Base-by-base conservation (phyloP, 2,113 vertebrate species). In the Passer domesticus region DNA sequence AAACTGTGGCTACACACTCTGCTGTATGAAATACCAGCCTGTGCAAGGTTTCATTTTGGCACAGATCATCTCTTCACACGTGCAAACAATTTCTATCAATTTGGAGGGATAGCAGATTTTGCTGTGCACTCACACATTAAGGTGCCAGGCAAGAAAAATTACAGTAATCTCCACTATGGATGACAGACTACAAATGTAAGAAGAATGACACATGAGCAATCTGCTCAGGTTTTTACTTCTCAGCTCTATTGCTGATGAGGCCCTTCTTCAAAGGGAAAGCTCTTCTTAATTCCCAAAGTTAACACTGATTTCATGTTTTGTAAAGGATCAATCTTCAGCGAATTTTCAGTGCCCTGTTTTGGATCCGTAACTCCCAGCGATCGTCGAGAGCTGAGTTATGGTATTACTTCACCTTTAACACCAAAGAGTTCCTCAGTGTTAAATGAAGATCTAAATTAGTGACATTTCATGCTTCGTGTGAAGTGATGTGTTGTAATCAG, bases 281-380 rank as follows among this genome's bases (percentile, higher is more conserved):
- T 66, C 46, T 62, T 87, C 86, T 94, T 90, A 63, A 80, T 80
- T 92, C 35, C 74, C 72, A 96, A 94, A 76, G 78, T 77, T 80
- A 89, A 69, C 53, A 44, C 39, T 67, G 77, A 72, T 44, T 55
- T 41, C 10, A 31, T 62, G 70, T 85, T 88, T 66, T 70, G 30
- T 60, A 75, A 85, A 95, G 83, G 72, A 87, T 52, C n/a, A 25
- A 77, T 82, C 59, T 89, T 59, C 27, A 60, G 66, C 64, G 53
- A 94, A 78, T 70, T 63, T 83, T 46, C 53, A 78, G 53, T 53
- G 64, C 39, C 53, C 20, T 41, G 44, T 73, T 90, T 64, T 86
- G 67, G 77, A 67, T 70, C 59, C 7, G 0, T 25, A 53, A 68
- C 14, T 92, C 62, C 44, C 47, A 80, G 15, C 27, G 41, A 89